Conservation (phyloP, 2,113 vertebrate species). For the Nerophis lumbriciformis region DNA sequence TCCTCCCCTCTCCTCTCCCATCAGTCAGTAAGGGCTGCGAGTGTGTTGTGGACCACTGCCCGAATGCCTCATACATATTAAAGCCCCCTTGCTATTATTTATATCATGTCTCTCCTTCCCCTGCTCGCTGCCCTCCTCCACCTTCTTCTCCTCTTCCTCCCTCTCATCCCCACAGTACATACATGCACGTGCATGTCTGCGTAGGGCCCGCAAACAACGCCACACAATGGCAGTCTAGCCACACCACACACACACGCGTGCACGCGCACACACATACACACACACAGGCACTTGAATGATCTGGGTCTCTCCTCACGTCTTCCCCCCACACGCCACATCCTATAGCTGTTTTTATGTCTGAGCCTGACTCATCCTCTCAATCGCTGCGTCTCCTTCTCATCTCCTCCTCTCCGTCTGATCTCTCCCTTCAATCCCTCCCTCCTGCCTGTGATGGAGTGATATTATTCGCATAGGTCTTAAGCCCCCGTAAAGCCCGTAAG, state of each 20-base stretch:
- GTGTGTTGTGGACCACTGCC: constrained; percentile 79
- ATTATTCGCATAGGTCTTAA: constrained; percentile 58
- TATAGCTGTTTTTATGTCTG: constrained; percentile 64
- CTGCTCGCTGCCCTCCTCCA: constrained; percentile 42
- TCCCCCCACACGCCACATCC: constrained; percentile 41
- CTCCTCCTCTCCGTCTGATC: constrained; percentile 56
- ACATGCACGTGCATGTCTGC: constrained; percentile 38
- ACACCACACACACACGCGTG: constrained; percentile 30
- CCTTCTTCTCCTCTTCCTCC: constrained; percentile 17
- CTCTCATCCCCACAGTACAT: constrained; percentile 42
- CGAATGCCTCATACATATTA: constrained; percentile 81
- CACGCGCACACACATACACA: constrained; percentile 20
- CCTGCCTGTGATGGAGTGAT: constrained; percentile 56
- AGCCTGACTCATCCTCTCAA: constrained; percentile 64
- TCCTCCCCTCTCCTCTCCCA: constrained; percentile 64
- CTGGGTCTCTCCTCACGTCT: constrained; percentile 54
- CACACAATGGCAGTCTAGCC: constrained; percentile 59
- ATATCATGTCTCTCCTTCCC: constrained; percentile 72
- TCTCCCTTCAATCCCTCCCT: constrained; percentile 51
- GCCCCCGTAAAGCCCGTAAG: constrained; percentile 52
- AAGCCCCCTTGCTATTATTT: constrained; percentile 78
- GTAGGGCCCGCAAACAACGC: constrained; percentile 55
- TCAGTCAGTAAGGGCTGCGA: constrained; percentile 75
- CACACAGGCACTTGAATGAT: constrained; percentile 50
- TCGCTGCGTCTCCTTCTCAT: constrained; percentile 59